Evolutionary conservation across 2,113 vertebrate species (phyloP).

Genomic region (Pimephales promelas): DNA sequence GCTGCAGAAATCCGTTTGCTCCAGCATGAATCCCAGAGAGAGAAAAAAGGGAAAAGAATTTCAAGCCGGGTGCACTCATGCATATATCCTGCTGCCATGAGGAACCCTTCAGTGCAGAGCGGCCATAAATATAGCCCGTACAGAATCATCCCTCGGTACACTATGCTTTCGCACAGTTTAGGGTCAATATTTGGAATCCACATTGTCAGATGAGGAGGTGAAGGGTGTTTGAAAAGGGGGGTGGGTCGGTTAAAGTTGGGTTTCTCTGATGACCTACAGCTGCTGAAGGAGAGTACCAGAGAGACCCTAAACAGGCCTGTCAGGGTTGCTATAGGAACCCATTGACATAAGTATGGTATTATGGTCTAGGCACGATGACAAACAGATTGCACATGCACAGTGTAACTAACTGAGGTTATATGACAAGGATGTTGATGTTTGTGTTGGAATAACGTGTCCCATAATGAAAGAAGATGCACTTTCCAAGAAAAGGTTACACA

Average conservation of each 20-base stretch:
- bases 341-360: neutral
- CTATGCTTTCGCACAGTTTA: conserved; percentile 48
- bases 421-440: conserved; percentile 51
- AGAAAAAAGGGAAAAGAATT: conserved; percentile 52
- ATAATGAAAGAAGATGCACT: neutral
- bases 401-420: conserved; percentile 78
- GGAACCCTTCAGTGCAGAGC: conserved; percentile 54
- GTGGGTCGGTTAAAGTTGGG: conserved; percentile 20
- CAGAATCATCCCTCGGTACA: conserved; percentile 50
- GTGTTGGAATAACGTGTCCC: neutral
- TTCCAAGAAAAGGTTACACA: neutral
- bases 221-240: conserved; percentile 62
- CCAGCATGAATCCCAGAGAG: conserved; percentile 53
- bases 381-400: conserved; percentile 41
- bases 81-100: conserved; percentile 65
- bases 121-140: conserved; percentile 56
- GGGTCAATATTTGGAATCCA: conserved; percentile 60
- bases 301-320: conserved; percentile 43
- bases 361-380: neutral
- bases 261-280: conserved; percentile 54
- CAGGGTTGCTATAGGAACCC: conserved; percentile 67
- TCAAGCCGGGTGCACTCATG: conserved; percentile 49
- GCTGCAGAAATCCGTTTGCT: conserved; percentile 57
- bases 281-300: conserved; percentile 62
- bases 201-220: conserved; percentile 58